Base-by-base conservation (phyloP, 2,113 vertebrate genomes). In the Ctenomys sociabilis region DNA sequence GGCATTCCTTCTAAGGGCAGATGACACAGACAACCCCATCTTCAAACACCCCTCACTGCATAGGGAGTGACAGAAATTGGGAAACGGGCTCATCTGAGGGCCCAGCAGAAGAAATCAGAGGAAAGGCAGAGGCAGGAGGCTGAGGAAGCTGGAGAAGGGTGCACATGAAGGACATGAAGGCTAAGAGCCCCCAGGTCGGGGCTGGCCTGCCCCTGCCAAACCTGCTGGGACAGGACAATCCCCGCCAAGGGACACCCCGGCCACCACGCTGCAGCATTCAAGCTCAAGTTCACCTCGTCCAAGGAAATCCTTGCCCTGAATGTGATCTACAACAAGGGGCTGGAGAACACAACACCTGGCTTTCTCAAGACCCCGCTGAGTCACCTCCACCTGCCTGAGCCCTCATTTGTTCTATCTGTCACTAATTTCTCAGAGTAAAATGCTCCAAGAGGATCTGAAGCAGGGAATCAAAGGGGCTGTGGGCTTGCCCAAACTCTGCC, bases 291-390 rank as follows among this genome's bases (percentile, higher is more conserved):
- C 78, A 61, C 35, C 63, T 45, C 63, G 72, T 73, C 81, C 49
- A 63, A 57, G 52, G 54, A 88, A 66, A 45, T 28, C 45, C 84
- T 75, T 24, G 72, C 90, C 94, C 85, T 75, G 91, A 81, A 90
- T 70, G 26, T 16, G 0, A 63, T 35, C 75, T 75, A 3, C 86
- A 30, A 13, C 12, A 0, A 3, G 26, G 32, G 64, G 24, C 21
- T 4, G 7, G 35, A 78, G 24, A 72, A 85, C 80, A 66, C 6
- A 1, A 6, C 26, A 14, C 1, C 11, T 1, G 30, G 30, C 26
- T 86, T 32, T 26, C 17, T 30, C 88, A 30, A 24, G 52, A 68
- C n/a, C 8, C 63, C 72, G 32, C 57, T 1, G 8, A 24, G 43
- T 35, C 13, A 64, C 40, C 64, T 40, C 26, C 5, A 35, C 16